A percentile compares a stretch with the other conserved stretches of the same genome.
These are phyloP conservation scores for Agriopis leucophaearia DNA, from an alignment of 2,888 invertebrate genomes.

Conservation along the genomic window DNA sequence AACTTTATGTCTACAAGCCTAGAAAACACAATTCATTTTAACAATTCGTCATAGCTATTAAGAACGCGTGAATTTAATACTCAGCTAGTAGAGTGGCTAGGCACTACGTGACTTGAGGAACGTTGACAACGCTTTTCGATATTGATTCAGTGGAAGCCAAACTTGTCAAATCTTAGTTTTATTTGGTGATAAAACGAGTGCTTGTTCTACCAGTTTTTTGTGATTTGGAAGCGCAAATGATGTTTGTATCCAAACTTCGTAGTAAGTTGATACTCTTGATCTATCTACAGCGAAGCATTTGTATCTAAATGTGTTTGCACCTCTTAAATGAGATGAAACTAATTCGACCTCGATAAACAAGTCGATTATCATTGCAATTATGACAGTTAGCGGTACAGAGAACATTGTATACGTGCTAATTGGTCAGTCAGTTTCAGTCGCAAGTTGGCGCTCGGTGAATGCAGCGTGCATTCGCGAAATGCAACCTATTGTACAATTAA, in stretches of 20 bases:
- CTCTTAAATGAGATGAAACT: conserved; percentile 29
- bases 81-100: conserved; percentile 7
- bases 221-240: conserved; percentile 6
- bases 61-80: conserved; percentile 15
- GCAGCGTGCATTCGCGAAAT: conserved; percentile 55
- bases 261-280: neutral
- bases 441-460: conserved; percentile 51
- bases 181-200: conserved; percentile 44
- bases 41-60: conserved; percentile 28
- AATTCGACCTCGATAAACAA: conserved; percentile 40
- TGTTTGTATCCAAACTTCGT: neutral
- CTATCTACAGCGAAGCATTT: neutral
- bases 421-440: conserved; percentile 48
- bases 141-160: conserved; percentile 52
- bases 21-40: neutral
- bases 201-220: conserved; percentile 29
- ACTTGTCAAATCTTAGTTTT: conserved; percentile 42
- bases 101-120: conserved; percentile 63
- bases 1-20: neutral
- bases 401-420: conserved; percentile 46
- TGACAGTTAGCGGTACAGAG: conserved; percentile 36
- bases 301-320: neutral
- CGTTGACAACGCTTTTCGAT: conserved; percentile 54
- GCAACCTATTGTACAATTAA: conserved; percentile 74
- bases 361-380: conserved; percentile 50